Base-by-base conservation (phyloP, 1,140 invertebrate genomes). In the Cherax quadricarinatus region DNA sequence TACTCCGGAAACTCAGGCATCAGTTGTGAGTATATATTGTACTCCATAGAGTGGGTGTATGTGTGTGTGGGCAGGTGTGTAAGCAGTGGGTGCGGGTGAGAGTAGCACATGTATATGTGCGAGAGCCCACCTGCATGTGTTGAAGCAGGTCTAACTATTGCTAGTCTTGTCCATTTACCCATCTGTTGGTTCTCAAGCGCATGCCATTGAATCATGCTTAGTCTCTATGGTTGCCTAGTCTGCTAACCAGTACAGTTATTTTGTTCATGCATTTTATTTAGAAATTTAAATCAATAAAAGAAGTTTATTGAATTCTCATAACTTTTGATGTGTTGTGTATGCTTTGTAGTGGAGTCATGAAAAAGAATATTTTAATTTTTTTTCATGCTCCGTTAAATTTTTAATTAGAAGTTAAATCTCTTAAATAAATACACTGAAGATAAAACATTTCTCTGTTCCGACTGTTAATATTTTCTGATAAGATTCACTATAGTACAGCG, bases 11-110 rank as follows among this genome's bases (percentile, higher is more conserved):
- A 60, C 14, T 41, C 88, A 82, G 88, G 88, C 88, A 57, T 89
- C 70, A 89, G 88, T 41, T 89, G 88, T 82, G 80, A 89, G 88
- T 82, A 89, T 73, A 82, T n/a, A 62, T 16, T 30, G 60, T 60
- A 87, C 30, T 73, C 85, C 41, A 66, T 66, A 21, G 62, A 66
- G 16, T 66, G 62, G 5, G 62, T 66, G 62, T 18, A 21, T 21
- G 62, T 66, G 62, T 66, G 4, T 7, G 62, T 66, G 62, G 53
- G 4, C 5, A 10, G 53, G 53, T 57, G 9, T 57, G 53, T 57
- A 14, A 57, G 53, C 14, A 14, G 53, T 57, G 14, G 53, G 1
- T 9, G 53, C 3, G 9, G 53, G 53, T 57, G 53, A 5, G 53
- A 1, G 9, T 10, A 5, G 53, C 14, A 14, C 14, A 57, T 57